Percentiles rank a stretch among this genome's conserved stretches.
phyloP scores from a whole-genome alignment of 2,113 vertebrate species.

The Boleophthalmus pectinirostris region DNA sequence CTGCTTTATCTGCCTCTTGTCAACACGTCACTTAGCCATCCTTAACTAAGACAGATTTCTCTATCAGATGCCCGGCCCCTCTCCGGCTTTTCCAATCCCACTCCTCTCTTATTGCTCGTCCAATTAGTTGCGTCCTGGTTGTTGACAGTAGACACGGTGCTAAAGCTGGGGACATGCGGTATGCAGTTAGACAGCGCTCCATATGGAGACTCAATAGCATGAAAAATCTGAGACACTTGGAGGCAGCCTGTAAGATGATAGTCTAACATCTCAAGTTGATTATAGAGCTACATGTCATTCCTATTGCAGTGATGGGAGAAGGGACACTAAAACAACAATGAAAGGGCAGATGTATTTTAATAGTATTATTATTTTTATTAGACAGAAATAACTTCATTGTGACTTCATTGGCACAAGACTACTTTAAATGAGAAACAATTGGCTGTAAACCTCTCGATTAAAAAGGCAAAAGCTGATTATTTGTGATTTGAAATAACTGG shows the following conservation, averaged over 20 bases:
- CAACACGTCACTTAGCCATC: slow-evolving; percentile 61
- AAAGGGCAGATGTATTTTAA: background rate
- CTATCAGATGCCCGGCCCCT: slow-evolving; percentile 47
- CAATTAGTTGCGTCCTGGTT: slow-evolving; percentile 3
- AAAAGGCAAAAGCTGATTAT: too few species aligned
- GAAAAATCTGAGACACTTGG: slow-evolving; percentile 33
- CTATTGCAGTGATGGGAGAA: slow-evolving; percentile 39
- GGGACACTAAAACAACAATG: background rate
- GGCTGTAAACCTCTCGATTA: too few species aligned
- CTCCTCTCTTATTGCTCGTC: slow-evolving; percentile 23
- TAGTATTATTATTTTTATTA: too few species aligned
- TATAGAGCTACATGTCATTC: slow-evolving; percentile 7
- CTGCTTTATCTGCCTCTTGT: slow-evolving; percentile 52
- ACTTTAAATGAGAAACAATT: too few species aligned
- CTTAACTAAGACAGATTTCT: slow-evolving; percentile 53
- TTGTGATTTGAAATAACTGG: too few species aligned
- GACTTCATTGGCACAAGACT: too few species aligned
- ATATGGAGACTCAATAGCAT: slow-evolving; percentile 45
- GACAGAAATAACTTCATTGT: too few species aligned
- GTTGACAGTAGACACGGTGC: slow-evolving; percentile 40
- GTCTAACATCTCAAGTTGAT: slow-evolving; percentile 16
- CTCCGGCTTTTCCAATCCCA: slow-evolving; percentile 10
- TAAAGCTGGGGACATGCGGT: slow-evolving; percentile 24
- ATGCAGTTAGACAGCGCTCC: slow-evolving; percentile 42
- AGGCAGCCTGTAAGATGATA: slow-evolving; percentile 22